Base-by-base conservation (phyloP, 2,888 invertebrate genomes). In the Biston betularia region DNA sequence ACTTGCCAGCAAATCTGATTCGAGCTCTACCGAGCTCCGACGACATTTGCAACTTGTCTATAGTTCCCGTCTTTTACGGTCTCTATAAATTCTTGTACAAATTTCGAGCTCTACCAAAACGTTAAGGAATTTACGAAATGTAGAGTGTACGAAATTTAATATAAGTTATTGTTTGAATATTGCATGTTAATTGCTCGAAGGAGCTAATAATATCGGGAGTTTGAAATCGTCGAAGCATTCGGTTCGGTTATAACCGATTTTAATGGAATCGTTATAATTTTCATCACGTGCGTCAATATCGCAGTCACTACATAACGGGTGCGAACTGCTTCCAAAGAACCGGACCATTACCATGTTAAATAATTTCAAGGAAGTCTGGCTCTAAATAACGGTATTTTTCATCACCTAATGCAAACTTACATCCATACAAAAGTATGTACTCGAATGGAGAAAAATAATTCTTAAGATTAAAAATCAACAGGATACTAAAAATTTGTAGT, bases 1-100 rank as follows among this genome's bases (percentile, higher is more conserved):
- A 87, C 87, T 89, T 85, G 81, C 81, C 81, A 79, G 79, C 82
- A 88, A 88, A 87, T 85, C 84, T 83, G 82, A 86, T 85, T 87
- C 76, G 73, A 69, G 71, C 70, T 70, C 67, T 72, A 67, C 69
- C 75, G 60, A 50, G 65, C 73, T 63, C 68, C 64, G 45, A 70
- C 70, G 74, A 38, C 38, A 38, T 63, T 70, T 65, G 63, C 65
- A 66, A 61, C 64, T 66, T 65, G 57, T 73, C 70, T 66, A 68
- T 63, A 72, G 71, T 69, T 59, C 68, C 61, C 64, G 65, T 63
- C 61, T 70, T 70, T 74, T 70, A 72, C 60, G 63, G 63, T 69
- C 67, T 55, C 56, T 53, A 68, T 63, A 56, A 68, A 66, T 54
- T 62, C 58, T 57, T 61, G 53, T 61, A 42, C 24, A 60, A 50